Evolutionary conservation across 2,113 vertebrate species (phyloP).

Genomic region (Motacilla alba): DNA sequence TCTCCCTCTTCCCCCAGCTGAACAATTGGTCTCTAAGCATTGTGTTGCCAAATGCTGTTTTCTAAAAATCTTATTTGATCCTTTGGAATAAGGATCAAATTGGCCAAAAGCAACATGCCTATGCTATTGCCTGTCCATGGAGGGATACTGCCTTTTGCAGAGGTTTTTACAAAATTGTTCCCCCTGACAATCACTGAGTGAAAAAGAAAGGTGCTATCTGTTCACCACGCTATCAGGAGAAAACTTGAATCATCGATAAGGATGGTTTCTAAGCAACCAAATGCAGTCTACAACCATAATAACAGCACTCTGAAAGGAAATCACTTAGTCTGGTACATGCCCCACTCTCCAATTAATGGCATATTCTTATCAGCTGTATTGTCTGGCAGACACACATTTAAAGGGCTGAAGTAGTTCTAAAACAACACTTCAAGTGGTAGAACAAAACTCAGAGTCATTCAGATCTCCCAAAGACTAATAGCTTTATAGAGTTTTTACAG

Average conservation of each 20-base stretch:
- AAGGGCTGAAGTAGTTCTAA: not conserved
- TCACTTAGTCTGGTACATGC: not conserved
- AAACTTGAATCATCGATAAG: constrained; percentile 37
- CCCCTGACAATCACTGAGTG: not conserved
- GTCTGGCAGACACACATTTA: not conserved
- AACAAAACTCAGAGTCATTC: not conserved
- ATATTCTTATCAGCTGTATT: not conserved
- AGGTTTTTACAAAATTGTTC: not conserved
- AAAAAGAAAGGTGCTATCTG: not conserved
- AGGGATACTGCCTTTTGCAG: not conserved
- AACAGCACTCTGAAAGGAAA: constrained; percentile 12
- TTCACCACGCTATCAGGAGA: constrained; percentile 9
- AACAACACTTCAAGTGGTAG: not conserved
- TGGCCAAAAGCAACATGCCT: not conserved
- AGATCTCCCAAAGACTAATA: not conserved
- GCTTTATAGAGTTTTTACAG: not conserved
- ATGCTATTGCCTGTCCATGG: not conserved
- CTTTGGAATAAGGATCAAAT: not conserved
- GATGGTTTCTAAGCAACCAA: constrained; percentile 55
- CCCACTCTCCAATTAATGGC: not conserved
- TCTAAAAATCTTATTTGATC: not conserved
- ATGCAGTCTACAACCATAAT: not conserved
- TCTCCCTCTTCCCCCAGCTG: not conserved
- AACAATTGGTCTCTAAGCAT: not conserved
- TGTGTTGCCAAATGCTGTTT: not conserved